Evolutionary conservation across 1,140 invertebrate species (phyloP).

Genomic region (Drosophila arizonae): DNA sequence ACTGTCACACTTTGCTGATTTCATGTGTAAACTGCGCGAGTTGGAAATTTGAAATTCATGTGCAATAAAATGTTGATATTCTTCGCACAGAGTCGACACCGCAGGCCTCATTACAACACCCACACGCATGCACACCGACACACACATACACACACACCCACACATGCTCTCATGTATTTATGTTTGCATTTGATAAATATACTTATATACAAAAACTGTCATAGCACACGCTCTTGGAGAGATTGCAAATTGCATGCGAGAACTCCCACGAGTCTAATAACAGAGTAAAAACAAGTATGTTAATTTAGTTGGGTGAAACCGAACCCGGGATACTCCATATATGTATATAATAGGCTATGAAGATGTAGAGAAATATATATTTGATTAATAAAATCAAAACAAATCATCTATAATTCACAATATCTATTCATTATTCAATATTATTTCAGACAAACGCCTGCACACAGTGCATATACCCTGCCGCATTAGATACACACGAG

Average conservation of each 20-base stretch:
- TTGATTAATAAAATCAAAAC: no score
- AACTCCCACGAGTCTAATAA: slow-evolving; percentile 69
- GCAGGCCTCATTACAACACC: slow-evolving; percentile 48
- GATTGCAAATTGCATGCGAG: slow-evolving; percentile 67
- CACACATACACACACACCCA: slow-evolving; percentile 1
- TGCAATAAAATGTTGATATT: slow-evolving; percentile 57
- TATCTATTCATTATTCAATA: no score
- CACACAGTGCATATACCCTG: not conserved
- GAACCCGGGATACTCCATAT: slow-evolving; percentile 32
- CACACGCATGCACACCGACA: not conserved
- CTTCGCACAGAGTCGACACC: slow-evolving; percentile 8
- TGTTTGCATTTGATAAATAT: slow-evolving; percentile 61
- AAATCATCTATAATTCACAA: no score
- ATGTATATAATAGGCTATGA: no score
- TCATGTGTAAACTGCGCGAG: slow-evolving; percentile 26
- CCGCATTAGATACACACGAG: slow-evolving; percentile 1
- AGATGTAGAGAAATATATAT: no score
- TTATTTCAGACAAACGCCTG: not conserved
- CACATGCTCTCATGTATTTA: slow-evolving; percentile 36
- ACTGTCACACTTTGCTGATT: slow-evolving; percentile 47
- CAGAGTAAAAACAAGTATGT: slow-evolving; percentile 40
- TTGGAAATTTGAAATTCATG: slow-evolving; percentile 50
- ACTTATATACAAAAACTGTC: slow-evolving; percentile 57
- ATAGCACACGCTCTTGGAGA: slow-evolving; percentile 42
- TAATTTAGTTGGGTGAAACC: slow-evolving; percentile 10